These are phyloP conservation scores for Aselliscus stoliczkanus DNA, from an alignment of 2,797 vertebrate genomes.

Conservation along the genomic window DNA sequence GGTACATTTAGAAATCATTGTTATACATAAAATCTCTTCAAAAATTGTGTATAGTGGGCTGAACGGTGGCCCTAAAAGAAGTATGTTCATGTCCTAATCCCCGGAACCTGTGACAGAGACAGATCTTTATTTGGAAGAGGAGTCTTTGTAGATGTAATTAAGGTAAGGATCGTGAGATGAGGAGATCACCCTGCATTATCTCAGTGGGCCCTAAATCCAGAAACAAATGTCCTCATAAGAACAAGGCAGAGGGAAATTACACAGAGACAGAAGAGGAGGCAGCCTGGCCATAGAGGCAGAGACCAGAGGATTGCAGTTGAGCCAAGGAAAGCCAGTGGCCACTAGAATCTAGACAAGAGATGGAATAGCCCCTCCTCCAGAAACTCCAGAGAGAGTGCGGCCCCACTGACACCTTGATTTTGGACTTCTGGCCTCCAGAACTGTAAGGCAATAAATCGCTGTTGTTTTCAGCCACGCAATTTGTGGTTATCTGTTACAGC, in stretches of 20 bases:
- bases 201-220: not conserved
- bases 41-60: not conserved
- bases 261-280: not conserved
- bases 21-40: not conserved
- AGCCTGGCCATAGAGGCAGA: rapidly evolving
- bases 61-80: not conserved
- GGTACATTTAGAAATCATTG: not conserved
- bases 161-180: not conserved
- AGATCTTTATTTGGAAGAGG: not conserved
- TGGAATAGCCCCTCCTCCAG: not conserved
- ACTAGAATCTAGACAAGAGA: not conserved
- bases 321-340: not conserved
- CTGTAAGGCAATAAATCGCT: too few species aligned
- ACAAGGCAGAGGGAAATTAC: not conserved
- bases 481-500: not conserved
- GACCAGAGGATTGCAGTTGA: too few species aligned
- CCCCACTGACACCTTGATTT: too few species aligned
- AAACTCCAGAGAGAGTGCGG: too few species aligned
- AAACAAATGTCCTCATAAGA: not conserved
- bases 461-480: not conserved
- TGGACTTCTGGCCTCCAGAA: too few species aligned
- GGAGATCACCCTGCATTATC: not conserved
- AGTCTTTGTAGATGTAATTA: not conserved
- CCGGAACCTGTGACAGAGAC: not conserved
- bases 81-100: not conserved